Evolutionary conservation across 2,797 vertebrate species (phyloP).

Genomic region (Cephalopachus bancanus): DNA sequence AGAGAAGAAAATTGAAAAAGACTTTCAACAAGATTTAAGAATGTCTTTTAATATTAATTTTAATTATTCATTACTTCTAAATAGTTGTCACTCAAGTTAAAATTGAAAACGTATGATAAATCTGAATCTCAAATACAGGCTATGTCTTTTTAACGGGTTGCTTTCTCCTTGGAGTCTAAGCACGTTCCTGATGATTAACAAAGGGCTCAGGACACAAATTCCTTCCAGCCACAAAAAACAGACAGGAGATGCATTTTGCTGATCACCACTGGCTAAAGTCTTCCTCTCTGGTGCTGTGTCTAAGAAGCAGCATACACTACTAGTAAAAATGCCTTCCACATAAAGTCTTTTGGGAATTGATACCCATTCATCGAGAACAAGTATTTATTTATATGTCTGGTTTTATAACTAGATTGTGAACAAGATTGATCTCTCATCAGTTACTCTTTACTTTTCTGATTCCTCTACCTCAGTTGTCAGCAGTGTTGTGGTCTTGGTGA

Average conservation of each 20-base stretch:
- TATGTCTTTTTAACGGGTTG: background rate
- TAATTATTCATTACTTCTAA: conserved; percentile 74
- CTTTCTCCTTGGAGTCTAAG: conserved; percentile 39
- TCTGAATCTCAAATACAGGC: conserved; percentile 15
- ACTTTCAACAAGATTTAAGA: conserved; percentile 57
- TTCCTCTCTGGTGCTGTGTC: background rate
- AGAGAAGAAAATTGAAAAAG: conserved; percentile 10
- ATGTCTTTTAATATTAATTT: conserved; percentile 65
- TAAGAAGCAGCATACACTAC: background rate
- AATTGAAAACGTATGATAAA: conserved; percentile 56
- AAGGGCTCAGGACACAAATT: background rate
- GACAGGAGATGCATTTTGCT: background rate
- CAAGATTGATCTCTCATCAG: background rate
- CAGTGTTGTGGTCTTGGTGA: background rate
- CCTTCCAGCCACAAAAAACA: background rate
- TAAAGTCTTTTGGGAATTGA: background rate
- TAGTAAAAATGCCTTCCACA: background rate
- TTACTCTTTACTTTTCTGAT: background rate
- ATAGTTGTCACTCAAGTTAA: conserved; percentile 57
- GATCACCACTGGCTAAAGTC: background rate
- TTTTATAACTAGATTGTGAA: background rate
- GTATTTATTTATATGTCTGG: background rate
- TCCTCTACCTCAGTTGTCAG: background rate
- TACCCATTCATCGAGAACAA: background rate
- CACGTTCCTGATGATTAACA: background rate